These are phyloP conservation scores for Drosophila lowei DNA, from an alignment of 1,140 invertebrate genomes.

Conservation along the genomic window DNA sequence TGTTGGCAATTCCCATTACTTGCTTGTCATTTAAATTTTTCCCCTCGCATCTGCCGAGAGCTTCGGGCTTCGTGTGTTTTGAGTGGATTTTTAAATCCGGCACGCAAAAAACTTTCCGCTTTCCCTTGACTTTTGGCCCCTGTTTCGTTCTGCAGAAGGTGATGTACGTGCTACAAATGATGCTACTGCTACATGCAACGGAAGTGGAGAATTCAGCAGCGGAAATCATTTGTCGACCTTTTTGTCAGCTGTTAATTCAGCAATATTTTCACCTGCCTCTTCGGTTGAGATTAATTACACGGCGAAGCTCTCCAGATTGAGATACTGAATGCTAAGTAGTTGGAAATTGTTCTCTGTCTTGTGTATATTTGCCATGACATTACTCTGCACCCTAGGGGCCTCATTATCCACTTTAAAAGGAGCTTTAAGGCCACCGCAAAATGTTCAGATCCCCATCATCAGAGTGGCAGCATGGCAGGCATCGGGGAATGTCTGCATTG, in stretches of 20 bases:
- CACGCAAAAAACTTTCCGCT: constrained; percentile 30
- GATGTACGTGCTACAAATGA: constrained; percentile 29
- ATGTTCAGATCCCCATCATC: constrained; percentile 11
- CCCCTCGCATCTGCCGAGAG: neutral
- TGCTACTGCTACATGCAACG: constrained; percentile 46
- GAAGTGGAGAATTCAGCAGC: constrained; percentile 70
- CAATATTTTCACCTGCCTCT: constrained; percentile 35
- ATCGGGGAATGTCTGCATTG: constrained; percentile 39
- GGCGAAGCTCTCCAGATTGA: neutral
- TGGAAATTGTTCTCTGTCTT: neutral
- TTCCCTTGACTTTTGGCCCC: constrained; percentile 21
- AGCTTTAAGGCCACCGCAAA: constrained; percentile 45
- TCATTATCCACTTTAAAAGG: constrained; percentile 37
- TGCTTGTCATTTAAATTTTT: constrained; percentile 81
- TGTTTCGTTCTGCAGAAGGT: neutral
- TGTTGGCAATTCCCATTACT: constrained; percentile 79
- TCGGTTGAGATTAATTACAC: constrained; percentile 38
- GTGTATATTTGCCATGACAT: neutral
- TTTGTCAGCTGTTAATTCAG: constrained; percentile 61
- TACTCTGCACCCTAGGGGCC: neutral
- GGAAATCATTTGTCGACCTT: constrained; percentile 73
- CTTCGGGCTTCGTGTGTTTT: constrained; percentile 14
- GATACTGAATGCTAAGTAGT: constrained; percentile 1
- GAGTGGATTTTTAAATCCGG: constrained; percentile 58
- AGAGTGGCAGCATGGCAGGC: constrained; percentile 1